These are phyloP conservation scores for Apostichopus leukothele DNA, from an alignment of 53 echinoderm and acorn worm genomes.

Conservation along the genomic window DNA sequence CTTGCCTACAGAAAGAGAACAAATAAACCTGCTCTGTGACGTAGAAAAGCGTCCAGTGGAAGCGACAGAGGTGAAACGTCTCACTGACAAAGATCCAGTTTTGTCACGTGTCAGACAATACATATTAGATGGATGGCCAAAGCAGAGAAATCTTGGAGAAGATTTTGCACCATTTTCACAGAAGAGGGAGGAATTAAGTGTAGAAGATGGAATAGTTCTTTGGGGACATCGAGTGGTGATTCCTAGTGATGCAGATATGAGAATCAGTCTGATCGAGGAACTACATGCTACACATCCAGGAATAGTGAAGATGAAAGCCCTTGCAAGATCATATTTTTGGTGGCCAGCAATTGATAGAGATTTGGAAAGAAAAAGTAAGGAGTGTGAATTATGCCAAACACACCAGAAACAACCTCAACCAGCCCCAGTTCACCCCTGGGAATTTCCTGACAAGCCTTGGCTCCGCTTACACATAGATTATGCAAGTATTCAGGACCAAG, in stretches of 20 bases:
- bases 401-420: constrained; percentile 4
- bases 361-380: constrained; percentile 37
- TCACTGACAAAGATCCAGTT: constrained; percentile 27
- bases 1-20: neutral
- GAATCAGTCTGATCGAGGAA: too few relatives aligned
- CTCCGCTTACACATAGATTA: too few relatives aligned
- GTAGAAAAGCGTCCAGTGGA: neutral
- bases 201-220: constrained; percentile 27
- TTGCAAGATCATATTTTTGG: constrained; percentile 60
- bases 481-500: too few relatives aligned
- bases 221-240: too few relatives aligned
- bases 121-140: constrained; percentile 30
- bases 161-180: constrained; percentile 21
- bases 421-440: constrained; percentile 36
- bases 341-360: constrained; percentile 52
- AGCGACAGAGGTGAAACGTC: neutral
- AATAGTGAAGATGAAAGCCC: constrained; percentile 61
- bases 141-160: neutral
- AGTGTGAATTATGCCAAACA: constrained; percentile 7
- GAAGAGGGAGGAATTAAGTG: constrained; percentile 24
- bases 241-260: too few relatives aligned
- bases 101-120: neutral
- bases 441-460: constrained; percentile 37
- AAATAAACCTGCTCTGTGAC: neutral
- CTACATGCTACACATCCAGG: too few relatives aligned